These are phyloP conservation scores for Andricus quercusramuli DNA, from an alignment of 2,888 invertebrate genomes.

Conservation along the genomic window DNA sequence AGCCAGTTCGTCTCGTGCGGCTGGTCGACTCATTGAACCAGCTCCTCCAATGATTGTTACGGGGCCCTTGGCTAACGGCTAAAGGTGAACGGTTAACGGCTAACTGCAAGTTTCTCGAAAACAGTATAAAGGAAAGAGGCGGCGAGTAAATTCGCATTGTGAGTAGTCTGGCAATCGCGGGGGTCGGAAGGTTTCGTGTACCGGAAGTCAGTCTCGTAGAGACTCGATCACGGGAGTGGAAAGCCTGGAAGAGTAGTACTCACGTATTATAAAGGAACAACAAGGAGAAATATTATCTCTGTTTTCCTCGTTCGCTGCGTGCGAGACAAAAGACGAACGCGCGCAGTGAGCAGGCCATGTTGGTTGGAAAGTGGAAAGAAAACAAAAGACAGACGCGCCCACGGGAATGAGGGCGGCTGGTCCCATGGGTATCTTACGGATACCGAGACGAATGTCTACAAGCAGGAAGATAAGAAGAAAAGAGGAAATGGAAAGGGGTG, in stretches of 20 bases:
- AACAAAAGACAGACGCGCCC: conserved; percentile 60
- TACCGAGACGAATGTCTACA: conserved; percentile 41
- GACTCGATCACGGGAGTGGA: conserved; percentile 30
- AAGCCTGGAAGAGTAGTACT: conserved; percentile 27
- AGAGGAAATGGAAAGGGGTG: conserved; percentile 34
- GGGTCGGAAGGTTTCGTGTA: conserved; percentile 33
- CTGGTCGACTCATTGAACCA: conserved; percentile 28
- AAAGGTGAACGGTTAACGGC: not conserved
- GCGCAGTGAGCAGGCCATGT: conserved; percentile 53
- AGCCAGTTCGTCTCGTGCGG: conserved; percentile 1
- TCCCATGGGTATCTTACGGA: not conserved
- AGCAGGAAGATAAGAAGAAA: conserved; percentile 43
- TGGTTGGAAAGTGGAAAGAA: conserved; percentile 64
- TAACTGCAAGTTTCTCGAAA: conserved; percentile 19
- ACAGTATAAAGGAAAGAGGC: not conserved
- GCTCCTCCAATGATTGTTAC: conserved; percentile 20
- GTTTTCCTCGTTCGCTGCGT: conserved; percentile 45
- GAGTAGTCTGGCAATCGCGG: conserved; percentile 11
- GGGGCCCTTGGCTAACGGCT: conserved; percentile 9
- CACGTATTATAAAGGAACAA: conserved; percentile 51
- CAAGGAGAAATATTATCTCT: conserved; percentile 59
- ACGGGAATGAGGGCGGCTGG: conserved; percentile 54
- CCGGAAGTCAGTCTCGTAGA: conserved; percentile 26
- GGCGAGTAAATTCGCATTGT: conserved; percentile 39
- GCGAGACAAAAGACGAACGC: conserved; percentile 57